Evolutionary conservation across 2,797 vertebrate genomes (phyloP), one percentile per base, ranked within the genome.

Genomic region (Triplophysa bombifrons): DNA sequence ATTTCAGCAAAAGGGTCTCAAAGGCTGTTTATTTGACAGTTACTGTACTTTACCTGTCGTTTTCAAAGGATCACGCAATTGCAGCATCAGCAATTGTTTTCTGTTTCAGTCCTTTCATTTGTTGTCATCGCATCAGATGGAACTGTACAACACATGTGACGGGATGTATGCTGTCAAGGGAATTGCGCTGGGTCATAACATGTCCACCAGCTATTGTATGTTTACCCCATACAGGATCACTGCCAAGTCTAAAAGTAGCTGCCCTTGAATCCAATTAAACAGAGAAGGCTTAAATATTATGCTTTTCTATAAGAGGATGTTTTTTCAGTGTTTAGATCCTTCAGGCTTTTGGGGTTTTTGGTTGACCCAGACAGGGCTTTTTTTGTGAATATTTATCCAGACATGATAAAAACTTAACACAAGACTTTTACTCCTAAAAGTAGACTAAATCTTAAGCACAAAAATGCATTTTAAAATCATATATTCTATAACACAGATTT

Each of bases 161-260:
- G 82, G 85, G 81, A 86, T 84, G 75, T 83, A 61, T 76, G 74
- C 41, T 75, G 27, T 38, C 63, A 53, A 46, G 34, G 25, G 63
- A 79, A 30, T 72, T 78, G 16, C 70, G 56, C 58, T 22, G 75
- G 76, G 76, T 79, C 27, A 58, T 53, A 55, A 46, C 50, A 71
- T 80, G 30, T 63, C 20, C 20, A 72, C 66, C 77, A 63, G 72
- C 46, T 66, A 66, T 80, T 80, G 63, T 46, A 38, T 83, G 74
- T 83, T 83, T 77, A 68, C 65, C 63, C 75, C 68, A 50, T 12
- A 41, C 34, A 25, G 56, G 20, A 48, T 61, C 16, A 38, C 73
- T 61, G 73, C 61, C 77, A 80, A 48, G 50, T 72, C 68, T 80
- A 77, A 80, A 83, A 82, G 65, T 74, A 82, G 64, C 74, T 8